Percentiles rank a stretch among this genome's conserved stretches.
phyloP scores from a whole-genome alignment of 2,113 vertebrate genomes.

The Chlorocebus sabaeus region DNA sequence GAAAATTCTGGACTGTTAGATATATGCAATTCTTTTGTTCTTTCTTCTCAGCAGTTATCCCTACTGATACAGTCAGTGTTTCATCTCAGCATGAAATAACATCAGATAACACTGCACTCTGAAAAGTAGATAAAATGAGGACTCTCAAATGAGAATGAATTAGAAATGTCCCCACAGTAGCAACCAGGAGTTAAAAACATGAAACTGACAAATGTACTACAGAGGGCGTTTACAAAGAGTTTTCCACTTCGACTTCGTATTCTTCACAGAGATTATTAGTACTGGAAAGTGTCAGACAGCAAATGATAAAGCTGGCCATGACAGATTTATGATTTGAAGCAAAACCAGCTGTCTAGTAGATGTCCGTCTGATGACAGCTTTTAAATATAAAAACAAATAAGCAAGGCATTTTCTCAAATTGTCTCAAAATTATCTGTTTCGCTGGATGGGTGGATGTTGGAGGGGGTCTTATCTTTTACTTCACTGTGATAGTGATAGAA shows the following conservation, averaged over 20 bases:
- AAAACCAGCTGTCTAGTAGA: constrained; percentile 61
- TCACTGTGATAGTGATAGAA: neutral
- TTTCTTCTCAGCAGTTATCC: constrained; percentile 82
- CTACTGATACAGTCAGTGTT: constrained; percentile 75
- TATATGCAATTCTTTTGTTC: constrained; percentile 79
- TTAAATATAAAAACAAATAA: constrained; percentile 74
- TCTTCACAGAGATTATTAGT: constrained; percentile 65
- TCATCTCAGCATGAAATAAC: constrained; percentile 82
- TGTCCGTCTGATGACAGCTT: constrained; percentile 56
- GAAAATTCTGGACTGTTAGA: constrained; percentile 75
- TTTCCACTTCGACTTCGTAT: constrained; percentile 64
- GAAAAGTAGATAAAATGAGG: constrained; percentile 75
- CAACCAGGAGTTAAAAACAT: constrained; percentile 69
- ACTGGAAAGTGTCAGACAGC: constrained; percentile 64
- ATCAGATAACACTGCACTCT: constrained; percentile 79
- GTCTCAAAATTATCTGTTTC: constrained; percentile 35
- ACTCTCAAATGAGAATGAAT: constrained; percentile 78
- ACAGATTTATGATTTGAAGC: constrained; percentile 64
- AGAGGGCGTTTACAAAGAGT: constrained; percentile 50
- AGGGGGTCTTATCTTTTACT: neutral
- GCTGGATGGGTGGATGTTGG: neutral
- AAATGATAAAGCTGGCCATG: constrained; percentile 57
- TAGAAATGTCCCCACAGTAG: constrained; percentile 74
- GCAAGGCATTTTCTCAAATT: constrained; percentile 37
- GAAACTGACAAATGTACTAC: constrained; percentile 69